Evolutionary conservation across 2,113 vertebrate genomes (phyloP).

Genomic region (Herpetotheres cachinnans): DNA sequence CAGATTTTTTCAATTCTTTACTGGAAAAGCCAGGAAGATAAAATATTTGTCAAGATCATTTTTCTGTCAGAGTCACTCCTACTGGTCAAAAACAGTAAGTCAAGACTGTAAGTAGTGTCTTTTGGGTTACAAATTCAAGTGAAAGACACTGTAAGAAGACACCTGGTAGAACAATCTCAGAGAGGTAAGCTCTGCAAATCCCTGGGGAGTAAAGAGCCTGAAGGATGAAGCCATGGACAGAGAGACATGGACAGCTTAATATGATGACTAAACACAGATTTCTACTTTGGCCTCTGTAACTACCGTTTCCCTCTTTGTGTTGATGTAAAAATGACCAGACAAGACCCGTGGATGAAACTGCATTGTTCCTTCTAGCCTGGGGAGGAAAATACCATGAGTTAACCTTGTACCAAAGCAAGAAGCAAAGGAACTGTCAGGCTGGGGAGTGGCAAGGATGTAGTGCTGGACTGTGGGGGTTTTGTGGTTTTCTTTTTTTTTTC

Average conservation of each 20-base stretch:
- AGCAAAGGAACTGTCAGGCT: neutral
- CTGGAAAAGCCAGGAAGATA: neutral
- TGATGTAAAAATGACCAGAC: neutral
- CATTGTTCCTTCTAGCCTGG: neutral
- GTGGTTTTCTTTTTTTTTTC: neutral
- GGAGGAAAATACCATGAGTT: neutral
- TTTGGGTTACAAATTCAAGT: neutral
- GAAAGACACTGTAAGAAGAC: neutral
- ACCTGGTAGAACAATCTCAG: neutral
- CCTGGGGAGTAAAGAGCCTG: fast-evolving
- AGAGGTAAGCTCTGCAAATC: neutral
- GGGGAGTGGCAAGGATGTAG: neutral
- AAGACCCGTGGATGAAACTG: neutral
- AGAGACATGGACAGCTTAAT: neutral
- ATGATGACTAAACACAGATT: neutral
- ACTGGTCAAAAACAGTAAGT: neutral
- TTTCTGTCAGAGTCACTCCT: neutral
- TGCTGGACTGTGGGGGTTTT: neutral
- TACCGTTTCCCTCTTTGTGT: neutral
- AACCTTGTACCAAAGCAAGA: neutral
- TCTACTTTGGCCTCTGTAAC: neutral
- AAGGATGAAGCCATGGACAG: neutral
- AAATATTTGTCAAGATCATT: neutral
- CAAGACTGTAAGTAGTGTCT: neutral
- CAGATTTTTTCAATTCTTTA: neutral